Evolutionary conservation across 2,888 invertebrate genomes (phyloP), one percentile per base, ranked within the genome.

Genomic region (Eristalis arbustorum): DNA sequence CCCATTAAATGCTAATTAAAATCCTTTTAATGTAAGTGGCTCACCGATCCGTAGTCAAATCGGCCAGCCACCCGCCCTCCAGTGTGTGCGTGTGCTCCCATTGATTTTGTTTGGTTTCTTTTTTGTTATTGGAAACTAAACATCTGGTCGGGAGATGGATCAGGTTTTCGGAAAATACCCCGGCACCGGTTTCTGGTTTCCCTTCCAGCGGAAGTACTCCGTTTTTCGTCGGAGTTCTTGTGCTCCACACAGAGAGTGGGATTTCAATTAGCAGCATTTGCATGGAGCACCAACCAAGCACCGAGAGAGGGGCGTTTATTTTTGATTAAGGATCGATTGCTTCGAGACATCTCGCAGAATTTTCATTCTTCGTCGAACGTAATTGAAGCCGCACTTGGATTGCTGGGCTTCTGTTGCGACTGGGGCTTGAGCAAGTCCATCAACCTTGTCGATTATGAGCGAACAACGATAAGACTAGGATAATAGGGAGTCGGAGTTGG

Each of bases 1-100:
- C 72, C 67, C 80, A 80, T 80, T 76, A 73, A 84, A 67, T 59
- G 73, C 64, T 80, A 84, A 84, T 84, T 84, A 80, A 80, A 84
- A 80, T 18, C 71, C 80, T 80, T 84, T 84, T 64, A 80, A 80
- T 80, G 68, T 67, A 72, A 80, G 75, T 79, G 79, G 71, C 68
- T 74, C 80, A 80, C 63, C 71, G 72, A 61, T 72, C 76, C 63
- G 67, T 25, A 49, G 40, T 57, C 14, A 71, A 74, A 71, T 57
- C 64, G n/a, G 8, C 37, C 37, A 37, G 42, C n/a, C n/a, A n/a
- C n/a, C n/a, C n/a, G n/a, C n/a, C n/a, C n/a, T n/a, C n/a, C n/a
- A n/a, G 18, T 18, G 18, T 49, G 18, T 18, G 49, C 10, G 49
- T 49, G 18, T 18, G 8, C 49, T 18, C 49, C 3, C 18, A 49